Evolutionary conservation across 2,113 vertebrate species (phyloP).

Genomic region (Ictidomys tridecemlineatus): DNA sequence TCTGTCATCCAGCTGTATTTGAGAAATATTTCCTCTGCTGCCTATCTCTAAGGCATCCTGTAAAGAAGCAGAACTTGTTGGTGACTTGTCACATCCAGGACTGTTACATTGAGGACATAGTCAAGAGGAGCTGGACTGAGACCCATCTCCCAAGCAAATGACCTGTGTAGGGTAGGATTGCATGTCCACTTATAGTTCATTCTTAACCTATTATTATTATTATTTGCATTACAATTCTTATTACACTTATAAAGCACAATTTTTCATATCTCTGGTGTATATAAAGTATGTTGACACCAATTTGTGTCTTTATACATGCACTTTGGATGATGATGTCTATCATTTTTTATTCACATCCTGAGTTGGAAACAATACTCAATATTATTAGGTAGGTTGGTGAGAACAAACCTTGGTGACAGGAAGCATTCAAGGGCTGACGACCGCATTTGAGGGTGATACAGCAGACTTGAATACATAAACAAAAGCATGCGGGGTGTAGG

Average conservation of each 20-base stretch:
- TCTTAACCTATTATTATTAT: no score
- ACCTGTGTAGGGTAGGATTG: neutral
- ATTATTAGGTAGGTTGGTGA: accelerated
- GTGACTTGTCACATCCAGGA: neutral
- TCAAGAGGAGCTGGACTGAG: no score
- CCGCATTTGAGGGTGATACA: no score
- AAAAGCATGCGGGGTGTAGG: accelerated
- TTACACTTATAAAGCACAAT: no score
- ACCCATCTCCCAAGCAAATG: neutral
- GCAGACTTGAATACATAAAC: accelerated
- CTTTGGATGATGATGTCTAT: no score
- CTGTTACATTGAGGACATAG: accelerated
- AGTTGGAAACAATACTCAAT: neutral
- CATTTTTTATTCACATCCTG: no score
- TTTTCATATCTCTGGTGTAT: no score
- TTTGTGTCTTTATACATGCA: no score
- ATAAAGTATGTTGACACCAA: no score
- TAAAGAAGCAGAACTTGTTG: neutral
- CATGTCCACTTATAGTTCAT: neutral
- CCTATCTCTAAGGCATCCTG: neutral
- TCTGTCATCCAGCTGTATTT: neutral
- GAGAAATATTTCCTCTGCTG: neutral
- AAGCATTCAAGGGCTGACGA: accelerated
- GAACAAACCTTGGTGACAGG: accelerated
- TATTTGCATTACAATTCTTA: no score